Base-by-base conservation (phyloP, 2,113 vertebrate species). In the Numida meleagris region DNA sequence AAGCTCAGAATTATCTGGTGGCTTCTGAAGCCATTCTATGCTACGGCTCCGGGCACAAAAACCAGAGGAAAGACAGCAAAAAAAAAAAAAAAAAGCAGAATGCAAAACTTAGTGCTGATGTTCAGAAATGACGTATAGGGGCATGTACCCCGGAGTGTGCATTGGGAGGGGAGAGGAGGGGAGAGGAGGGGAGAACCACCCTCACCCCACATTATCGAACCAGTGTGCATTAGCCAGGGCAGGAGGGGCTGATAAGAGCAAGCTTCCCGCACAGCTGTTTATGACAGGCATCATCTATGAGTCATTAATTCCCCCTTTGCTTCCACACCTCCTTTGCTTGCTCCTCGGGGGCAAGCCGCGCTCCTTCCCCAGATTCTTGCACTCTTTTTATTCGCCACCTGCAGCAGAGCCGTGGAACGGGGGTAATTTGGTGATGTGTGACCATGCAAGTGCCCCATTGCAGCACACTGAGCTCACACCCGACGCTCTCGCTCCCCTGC, bases 151-250 rank as follows among this genome's bases (percentile, higher is more conserved):
- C 46, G 19, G 46, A 43, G 42, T 15, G 42, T 43, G 42, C 14
- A 15, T 43, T 43, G 88, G 25, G n/a, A 42, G 12, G 53, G 58
- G 43, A 82, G 82, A 92, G 88, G 12, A 7, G 50, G 86, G 25
- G 33, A 38, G 12, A 48, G 53, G 43, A 82, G 82, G 93, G 92
- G 14, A 76, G 78, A 87, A 82, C 48, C 65, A 4, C 45, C 36
- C 40, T 24, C 18, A 10, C 13, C 29, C 38, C 18, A 20, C 0
- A 27, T 33, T 18, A 33, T 57, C 31, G 19, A 57, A 57, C 4
- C 6, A 2, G 0, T 1, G 1, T 0, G 2, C 25, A 1, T 18
- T 9, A 59, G 10, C 1, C 6, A 5, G 57, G 48, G 15, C 20
- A 7, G 1, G 2, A 7, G 5, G 1, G 40, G 2, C 46, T 1